These are phyloP conservation scores for Scophthalmus maximus DNA, from an alignment of 2,113 vertebrate genomes.

Conservation along the genomic window DNA sequence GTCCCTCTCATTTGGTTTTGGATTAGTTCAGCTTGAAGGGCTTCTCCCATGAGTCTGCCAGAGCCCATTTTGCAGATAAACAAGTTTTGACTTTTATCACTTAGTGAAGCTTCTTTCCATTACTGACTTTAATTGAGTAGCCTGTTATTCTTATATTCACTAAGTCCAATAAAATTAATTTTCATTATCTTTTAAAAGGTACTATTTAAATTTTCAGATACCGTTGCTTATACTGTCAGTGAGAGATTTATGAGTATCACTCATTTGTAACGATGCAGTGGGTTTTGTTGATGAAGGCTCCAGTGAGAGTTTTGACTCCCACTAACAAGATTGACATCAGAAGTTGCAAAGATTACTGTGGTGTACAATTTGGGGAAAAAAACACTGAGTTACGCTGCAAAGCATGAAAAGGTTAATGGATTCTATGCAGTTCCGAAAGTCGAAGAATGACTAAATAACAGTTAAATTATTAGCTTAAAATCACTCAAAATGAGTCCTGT, in stretches of 20 bases:
- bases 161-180: background rate
- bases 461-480: conserved; percentile 41
- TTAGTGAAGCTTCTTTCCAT: conserved; percentile 9
- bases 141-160: background rate
- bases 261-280: background rate
- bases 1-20: conserved; percentile 37
- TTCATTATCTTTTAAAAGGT: background rate
- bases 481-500: conserved; percentile 28
- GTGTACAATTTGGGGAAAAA: conserved; percentile 27
- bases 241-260: conserved; percentile 10
- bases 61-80: conserved; percentile 58
- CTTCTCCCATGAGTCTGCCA: conserved; percentile 45
- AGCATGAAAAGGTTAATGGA: conserved; percentile 23
- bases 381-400: conserved; percentile 40
- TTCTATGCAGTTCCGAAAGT: conserved; percentile 17
- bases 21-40: conserved; percentile 67
- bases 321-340: conserved; percentile 18
- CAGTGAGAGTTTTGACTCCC: conserved; percentile 16
- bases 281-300: conserved; percentile 16
- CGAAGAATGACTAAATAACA: conserved; percentile 28
- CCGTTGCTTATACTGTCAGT: background rate
- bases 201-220: background rate
- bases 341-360: conserved; percentile 32
- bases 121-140: conserved; percentile 29
- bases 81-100: conserved; percentile 44